Percentiles rank a stretch among this genome's conserved stretches.
Evolutionary conservation across 2,113 vertebrate genomes (phyloP).

Genomic region (Ammodytes marinus): DNA sequence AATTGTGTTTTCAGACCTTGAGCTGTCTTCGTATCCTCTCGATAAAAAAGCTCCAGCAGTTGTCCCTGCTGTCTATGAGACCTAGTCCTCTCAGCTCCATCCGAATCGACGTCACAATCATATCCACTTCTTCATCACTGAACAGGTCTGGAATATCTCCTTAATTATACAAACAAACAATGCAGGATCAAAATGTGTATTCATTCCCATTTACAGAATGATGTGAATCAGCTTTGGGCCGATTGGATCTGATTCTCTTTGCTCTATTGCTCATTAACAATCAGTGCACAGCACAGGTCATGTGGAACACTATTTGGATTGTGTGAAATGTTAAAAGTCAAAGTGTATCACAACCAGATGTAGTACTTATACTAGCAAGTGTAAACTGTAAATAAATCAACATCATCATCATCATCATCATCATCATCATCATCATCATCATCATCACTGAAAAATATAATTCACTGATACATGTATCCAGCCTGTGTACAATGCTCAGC

Average conservation of each 20-base stretch:
- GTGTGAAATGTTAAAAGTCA: not conserved
- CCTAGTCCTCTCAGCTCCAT: slow-evolving; percentile 83
- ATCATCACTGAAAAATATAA: not conserved
- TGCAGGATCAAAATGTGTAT: not conserved
- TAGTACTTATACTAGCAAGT: not conserved
- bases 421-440: not conserved
- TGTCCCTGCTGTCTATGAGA: slow-evolving; percentile 84
- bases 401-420: not conserved
- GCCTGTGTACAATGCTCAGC: not conserved
- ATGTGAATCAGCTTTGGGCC: not conserved
- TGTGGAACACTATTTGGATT: not conserved
- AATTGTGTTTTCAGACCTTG: slow-evolving; percentile 75
- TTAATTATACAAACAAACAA: slow-evolving; percentile 45
- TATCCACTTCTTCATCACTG: slow-evolving; percentile 82
- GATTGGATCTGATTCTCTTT: not conserved
- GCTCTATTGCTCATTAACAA: not conserved
- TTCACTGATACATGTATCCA: not conserved
- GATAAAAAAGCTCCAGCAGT: slow-evolving; percentile 87
- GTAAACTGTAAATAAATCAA: not conserved
- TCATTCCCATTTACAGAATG: not conserved
- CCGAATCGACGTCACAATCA: slow-evolving; percentile 81
- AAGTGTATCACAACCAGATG: not conserved
- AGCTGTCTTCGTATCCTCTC: slow-evolving; percentile 86
- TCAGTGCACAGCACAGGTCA: not conserved
- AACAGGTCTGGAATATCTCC: slow-evolving; percentile 85